Percentiles rank a stretch among this genome's conserved stretches.
Evolutionary conservation across 2,113 vertebrate species (phyloP).

Genomic region (Dromaius novaehollandiae): DNA sequence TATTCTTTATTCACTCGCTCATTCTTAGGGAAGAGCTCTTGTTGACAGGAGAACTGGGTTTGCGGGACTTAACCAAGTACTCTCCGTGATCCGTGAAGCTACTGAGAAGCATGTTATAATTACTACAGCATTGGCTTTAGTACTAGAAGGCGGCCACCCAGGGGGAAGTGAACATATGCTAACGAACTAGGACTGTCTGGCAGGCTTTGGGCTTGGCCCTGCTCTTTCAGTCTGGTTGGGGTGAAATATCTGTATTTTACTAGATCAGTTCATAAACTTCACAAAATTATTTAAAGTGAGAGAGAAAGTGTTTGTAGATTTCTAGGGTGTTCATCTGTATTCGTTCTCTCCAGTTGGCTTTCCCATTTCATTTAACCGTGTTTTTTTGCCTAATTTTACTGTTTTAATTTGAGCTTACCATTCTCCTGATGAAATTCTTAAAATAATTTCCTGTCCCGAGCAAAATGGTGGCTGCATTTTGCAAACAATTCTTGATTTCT

Average conservation of each 20-base stretch:
- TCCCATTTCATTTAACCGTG: neutral
- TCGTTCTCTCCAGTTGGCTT: neutral
- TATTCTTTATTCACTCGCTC: neutral
- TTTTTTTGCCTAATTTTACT: accelerated
- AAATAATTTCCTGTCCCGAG: neutral
- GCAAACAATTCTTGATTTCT: neutral
- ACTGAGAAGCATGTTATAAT: neutral
- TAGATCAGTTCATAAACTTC: neutral
- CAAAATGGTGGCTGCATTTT: neutral
- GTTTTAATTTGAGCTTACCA: neutral
- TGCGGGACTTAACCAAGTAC: neutral
- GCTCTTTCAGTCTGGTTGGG: neutral
- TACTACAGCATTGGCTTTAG: neutral
- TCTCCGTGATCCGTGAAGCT: neutral
- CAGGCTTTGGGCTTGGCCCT: neutral
- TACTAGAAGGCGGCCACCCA: neutral
- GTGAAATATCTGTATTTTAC: neutral
- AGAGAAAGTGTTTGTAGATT: neutral
- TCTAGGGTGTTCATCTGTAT: neutral
- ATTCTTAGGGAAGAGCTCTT: neutral
- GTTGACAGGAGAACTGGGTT: neutral
- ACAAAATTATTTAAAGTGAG: neutral
- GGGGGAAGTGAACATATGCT: neutral
- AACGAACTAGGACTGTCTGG: neutral
- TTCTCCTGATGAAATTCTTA: neutral